Evolutionary conservation across 2,888 invertebrate species (phyloP).

Genomic region (Lepidonotus clava): DNA sequence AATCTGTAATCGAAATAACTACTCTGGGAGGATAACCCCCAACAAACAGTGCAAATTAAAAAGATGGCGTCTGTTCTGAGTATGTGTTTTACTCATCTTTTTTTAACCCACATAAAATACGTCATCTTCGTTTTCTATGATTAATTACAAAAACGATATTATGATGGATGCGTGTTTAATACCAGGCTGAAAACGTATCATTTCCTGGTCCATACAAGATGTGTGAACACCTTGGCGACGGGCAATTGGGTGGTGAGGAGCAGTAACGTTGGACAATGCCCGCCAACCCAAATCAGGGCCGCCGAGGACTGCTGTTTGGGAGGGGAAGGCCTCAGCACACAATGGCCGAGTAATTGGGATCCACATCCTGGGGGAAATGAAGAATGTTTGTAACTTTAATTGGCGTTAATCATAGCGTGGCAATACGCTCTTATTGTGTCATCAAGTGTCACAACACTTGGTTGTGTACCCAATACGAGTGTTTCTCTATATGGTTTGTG

Average conservation of each 20-base stretch:
- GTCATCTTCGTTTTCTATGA: conserved; percentile 33
- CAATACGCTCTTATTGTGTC: neutral
- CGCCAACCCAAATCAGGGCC: neutral
- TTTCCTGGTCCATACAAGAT: neutral
- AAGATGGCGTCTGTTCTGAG: neutral
- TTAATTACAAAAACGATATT: conserved; percentile 4
- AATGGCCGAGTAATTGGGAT: conserved; percentile 9
- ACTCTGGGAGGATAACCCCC: neutral
- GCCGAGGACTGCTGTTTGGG: neutral
- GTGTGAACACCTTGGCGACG: neutral
- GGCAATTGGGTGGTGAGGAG: neutral
- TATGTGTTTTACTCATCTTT: neutral
- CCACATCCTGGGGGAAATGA: conserved; percentile 36
- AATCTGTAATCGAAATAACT: neutral
- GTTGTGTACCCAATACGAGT: no score
- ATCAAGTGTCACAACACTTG: no score
- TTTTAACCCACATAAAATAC: no score
- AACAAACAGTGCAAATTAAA: neutral
- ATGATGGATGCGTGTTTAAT: conserved; percentile 19
- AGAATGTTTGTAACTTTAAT: conserved; percentile 50
- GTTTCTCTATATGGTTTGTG: neutral
- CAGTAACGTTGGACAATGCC: neutral
- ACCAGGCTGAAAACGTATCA: neutral
- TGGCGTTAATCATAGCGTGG: conserved; percentile 26
- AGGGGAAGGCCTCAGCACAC: neutral